Percentiles rank a stretch among this genome's conserved stretches.
Evolutionary conservation across 2,113 vertebrate species (phyloP).

Genomic region (Gymnobelideus leadbeateri): DNA sequence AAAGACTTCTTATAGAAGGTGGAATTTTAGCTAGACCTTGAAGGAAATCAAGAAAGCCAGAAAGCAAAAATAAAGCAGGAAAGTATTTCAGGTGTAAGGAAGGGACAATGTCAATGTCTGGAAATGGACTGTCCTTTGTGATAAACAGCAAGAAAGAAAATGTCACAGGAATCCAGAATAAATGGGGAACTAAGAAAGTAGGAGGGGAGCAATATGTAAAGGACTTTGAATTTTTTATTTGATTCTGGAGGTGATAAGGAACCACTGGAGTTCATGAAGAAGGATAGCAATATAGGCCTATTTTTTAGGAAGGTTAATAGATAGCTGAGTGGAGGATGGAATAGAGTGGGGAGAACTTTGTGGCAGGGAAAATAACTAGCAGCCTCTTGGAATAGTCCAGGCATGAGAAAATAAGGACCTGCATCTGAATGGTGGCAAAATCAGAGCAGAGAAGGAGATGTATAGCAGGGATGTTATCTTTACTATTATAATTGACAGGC

Average conservation of each 20-base stretch:
- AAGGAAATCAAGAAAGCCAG: neutral
- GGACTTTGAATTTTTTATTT: neutral
- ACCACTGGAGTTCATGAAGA: neutral
- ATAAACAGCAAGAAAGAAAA: no score
- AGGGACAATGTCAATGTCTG: neutral
- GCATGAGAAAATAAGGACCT: neutral
- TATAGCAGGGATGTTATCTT: neutral
- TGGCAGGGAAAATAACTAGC: neutral
- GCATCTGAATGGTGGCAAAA: neutral
- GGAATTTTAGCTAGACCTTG: neutral
- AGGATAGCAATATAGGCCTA: neutral
- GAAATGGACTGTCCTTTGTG: neutral
- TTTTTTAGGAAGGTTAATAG: neutral
- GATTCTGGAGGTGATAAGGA: neutral
- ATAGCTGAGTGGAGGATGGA: neutral
- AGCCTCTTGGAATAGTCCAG: neutral
- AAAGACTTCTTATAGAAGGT: neutral
- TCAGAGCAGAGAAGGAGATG: neutral
- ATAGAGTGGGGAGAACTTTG: neutral
- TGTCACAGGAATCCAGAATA: neutral
- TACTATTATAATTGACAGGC: neutral
- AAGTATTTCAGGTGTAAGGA: neutral
- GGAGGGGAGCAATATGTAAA: neutral
- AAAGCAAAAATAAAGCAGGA: neutral
- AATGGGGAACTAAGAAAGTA: neutral